A percentile compares a stretch with the other conserved stretches of the same genome.
phyloP scores from a whole-genome alignment of 1,140 invertebrate genomes.

The Papilio helenus region DNA sequence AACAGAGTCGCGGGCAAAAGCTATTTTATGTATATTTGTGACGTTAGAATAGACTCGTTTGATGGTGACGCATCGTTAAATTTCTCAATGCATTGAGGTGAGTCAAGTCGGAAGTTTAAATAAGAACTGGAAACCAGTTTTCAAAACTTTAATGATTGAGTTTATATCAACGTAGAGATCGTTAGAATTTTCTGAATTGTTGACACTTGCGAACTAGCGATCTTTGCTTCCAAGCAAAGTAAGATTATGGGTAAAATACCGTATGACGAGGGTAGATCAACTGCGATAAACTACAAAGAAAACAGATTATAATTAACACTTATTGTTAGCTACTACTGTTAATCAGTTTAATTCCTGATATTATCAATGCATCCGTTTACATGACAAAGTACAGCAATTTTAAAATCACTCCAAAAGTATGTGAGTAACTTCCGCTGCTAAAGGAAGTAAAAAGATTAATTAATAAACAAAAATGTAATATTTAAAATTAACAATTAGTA shows the following conservation, averaged over 20 bases:
- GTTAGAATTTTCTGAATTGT: neutral
- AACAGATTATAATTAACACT: neutral
- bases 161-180: neutral
- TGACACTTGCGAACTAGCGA: too few relatives aligned
- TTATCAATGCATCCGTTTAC: conserved; percentile 6
- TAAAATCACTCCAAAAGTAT: neutral
- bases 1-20: too few relatives aligned
- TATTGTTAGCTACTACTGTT: neutral
- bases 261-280: too few relatives aligned
- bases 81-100: conserved; percentile 27
- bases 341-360: neutral
- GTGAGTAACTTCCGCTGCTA: neutral
- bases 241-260: neutral
- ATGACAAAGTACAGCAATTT: neutral
- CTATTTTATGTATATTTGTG: neutral
- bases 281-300: neutral
- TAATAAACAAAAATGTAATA: neutral
- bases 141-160: neutral
- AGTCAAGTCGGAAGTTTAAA: conserved; percentile 26
- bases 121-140: conserved; percentile 9
- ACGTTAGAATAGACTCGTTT: conserved; percentile 8
- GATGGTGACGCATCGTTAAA: conserved; percentile 28
- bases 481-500: neutral
- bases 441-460: conserved; percentile 8
- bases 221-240: neutral